Evolutionary conservation across 1,140 invertebrate species (phyloP), one percentile per base, ranked within the genome.

Genomic region (Leucophenga varia): DNA sequence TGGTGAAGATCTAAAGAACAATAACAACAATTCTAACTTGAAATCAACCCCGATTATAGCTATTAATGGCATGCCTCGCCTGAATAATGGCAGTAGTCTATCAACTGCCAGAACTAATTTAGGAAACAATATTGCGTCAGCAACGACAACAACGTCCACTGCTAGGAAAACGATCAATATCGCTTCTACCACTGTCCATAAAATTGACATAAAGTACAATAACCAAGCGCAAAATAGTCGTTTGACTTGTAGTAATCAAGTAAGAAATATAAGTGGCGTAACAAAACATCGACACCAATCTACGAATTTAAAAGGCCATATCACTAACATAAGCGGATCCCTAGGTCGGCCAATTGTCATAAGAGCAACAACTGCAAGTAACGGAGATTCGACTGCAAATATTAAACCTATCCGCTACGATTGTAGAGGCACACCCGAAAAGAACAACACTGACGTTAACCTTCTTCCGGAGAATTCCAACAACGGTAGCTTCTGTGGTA

Each of bases 81-180:
- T 51, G 49, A 49, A 61, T 43, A 72, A 68, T 68, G 68, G 64
- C 50, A 68, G 59, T 28, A 59, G 20, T n/a, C n/a, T n/a, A n/a
- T n/a, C 42, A 55, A 14, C 40, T 55, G 43, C 50, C 54, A 14
- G 47, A 59, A 10, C 45, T n/a, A n/a, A n/a, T n/a, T n/a, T n/a
- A n/a, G n/a, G n/a, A n/a, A 52, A 4, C 16, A 59, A 13, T 32
- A n/a, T 36, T 43, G 1, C 19, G 49, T 16, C 12, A 32, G 9
- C 18, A 35, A 34, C 13, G 6, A 35, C 12, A 45, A n/a, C 18
- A 48, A 7, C 40, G 17, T 32, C 38, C 20, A 18, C n/a, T 30
- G 35, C 21, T 30, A 40, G n/a, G 13, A 28, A 14, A 20, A 31
- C 16, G 43, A 50, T 13, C 21, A 36, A 31, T 12, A 31, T 16